Base-by-base conservation (phyloP, 2,113 vertebrate genomes). In the Caretta caretta region DNA sequence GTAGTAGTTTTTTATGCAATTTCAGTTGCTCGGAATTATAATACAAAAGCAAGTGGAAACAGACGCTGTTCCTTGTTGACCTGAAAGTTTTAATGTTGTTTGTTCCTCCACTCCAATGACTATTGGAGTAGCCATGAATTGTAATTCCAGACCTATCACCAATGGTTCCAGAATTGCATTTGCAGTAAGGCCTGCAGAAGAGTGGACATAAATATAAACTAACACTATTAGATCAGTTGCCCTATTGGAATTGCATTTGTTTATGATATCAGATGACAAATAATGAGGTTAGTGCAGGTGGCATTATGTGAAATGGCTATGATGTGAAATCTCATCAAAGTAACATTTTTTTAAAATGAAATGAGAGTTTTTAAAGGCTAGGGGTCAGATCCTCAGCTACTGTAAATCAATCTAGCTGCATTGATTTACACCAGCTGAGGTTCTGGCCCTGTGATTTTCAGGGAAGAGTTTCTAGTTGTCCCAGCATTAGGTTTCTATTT, bases 201-300 rank as follows among this genome's bases (percentile, higher is more conserved):
- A 97, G 90, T 82, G 83, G 96, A 93, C 93, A 91, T 94, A 93
- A 35, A 12, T 93, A 97, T 89, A 96, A 96, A 90, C 94, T 98
- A 97, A 98, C 92, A 48, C 85, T 96, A 88, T 98, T 97, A 98
- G 96, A 96, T 87, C 6, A 1, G 90, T 95, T 97, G 96, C 88
- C 88, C 96, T 97, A 93, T 96, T 98, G 96, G 96, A 98, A 98
- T 97, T 97, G 90, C 88, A 95, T 98, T 98, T 98, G 90, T 96
- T 96, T 97, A 96, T 97, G 93, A 97, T 98, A 94, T 93, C 97
- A 97, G 94, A 98, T 98, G 97, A 97, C 95, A 98, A 97, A 97
- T 98, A 98, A 97, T 89, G 87, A 95, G 93, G 94, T 98, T 98
- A 98, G 90, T 11, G n/a, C 94, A 98, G 91, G 93, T 97, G 94